Percentiles rank a stretch among this genome's conserved stretches.
phyloP scores from a whole-genome alignment of 2,888 invertebrate genomes.

The Drosophila fungiperda region DNA sequence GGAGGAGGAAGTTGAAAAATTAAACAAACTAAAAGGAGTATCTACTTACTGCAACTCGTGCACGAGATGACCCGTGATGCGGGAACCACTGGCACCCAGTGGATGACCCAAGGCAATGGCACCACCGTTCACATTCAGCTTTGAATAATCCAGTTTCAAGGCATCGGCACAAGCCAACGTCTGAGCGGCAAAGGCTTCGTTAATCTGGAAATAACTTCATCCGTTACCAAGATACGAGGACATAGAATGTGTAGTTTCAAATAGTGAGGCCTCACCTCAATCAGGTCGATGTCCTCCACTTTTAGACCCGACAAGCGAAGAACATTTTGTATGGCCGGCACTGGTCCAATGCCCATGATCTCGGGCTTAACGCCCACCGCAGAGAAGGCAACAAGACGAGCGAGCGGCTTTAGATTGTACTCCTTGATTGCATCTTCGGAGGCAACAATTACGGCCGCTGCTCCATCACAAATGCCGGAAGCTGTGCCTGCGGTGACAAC shows the following conservation, averaged over 20 bases:
- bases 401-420: slow-evolving; percentile 93
- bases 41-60: slow-evolving; percentile 93
- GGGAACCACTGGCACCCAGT: slow-evolving; percentile 96
- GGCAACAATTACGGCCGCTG: slow-evolving; percentile 95
- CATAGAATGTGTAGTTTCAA: neutral
- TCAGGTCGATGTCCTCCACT: slow-evolving; percentile 94
- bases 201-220: slow-evolving; percentile 88
- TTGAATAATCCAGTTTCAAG: slow-evolving; percentile 93
- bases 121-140: slow-evolving; percentile 97
- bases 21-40: neutral
- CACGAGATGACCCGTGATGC: slow-evolving; percentile 95
- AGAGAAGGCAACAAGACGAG: slow-evolving; percentile 96
- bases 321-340: slow-evolving; percentile 95
- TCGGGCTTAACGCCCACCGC: slow-evolving; percentile 97
- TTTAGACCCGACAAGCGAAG: slow-evolving; percentile 91
- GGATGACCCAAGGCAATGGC: slow-evolving; percentile 99
- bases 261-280: slow-evolving; percentile 89
- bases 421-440: slow-evolving; percentile 94
- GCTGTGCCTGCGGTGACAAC: slow-evolving; percentile 97
- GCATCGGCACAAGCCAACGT: slow-evolving; percentile 96
- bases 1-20: slow-evolving; percentile 3
- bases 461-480: slow-evolving; percentile 99
- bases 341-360: slow-evolving; percentile 99
- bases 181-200: slow-evolving; percentile 99
- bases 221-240: neutral